Conservation (phyloP, 2,797 vertebrate species). For the Rhinatrema bivittatum region DNA sequence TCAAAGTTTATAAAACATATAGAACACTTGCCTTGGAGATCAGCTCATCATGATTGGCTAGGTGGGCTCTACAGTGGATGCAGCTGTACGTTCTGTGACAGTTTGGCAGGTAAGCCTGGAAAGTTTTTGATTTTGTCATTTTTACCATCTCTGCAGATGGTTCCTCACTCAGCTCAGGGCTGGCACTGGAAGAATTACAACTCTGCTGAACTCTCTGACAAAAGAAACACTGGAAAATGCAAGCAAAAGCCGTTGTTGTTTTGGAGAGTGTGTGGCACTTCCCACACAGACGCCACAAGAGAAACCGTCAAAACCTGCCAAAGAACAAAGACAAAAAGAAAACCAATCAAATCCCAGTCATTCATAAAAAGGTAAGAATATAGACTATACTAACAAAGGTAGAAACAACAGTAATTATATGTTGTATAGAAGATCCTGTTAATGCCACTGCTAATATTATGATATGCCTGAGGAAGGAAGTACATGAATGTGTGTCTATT, state of each 20-base stretch:
- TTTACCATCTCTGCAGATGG: slow-evolving; percentile 90
- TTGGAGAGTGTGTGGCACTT: slow-evolving; percentile 81
- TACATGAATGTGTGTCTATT: too few species aligned
- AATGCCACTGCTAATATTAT: too few species aligned
- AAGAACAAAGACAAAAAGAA: slow-evolving; percentile 11
- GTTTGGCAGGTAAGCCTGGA: slow-evolving; percentile 92
- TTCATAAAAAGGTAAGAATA: too few species aligned
- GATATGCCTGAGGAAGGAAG: too few species aligned
- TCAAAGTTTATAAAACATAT: slow-evolving; percentile 1
- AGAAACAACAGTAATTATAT: too few species aligned
- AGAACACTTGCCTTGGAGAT: slow-evolving; percentile 87
- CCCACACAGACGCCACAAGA: slow-evolving; percentile 83
- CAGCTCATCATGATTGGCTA: slow-evolving; percentile 96
- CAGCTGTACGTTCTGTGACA: slow-evolving; percentile 97
- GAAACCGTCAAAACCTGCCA: slow-evolving; percentile 75
- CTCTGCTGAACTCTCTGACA: slow-evolving; percentile 91
- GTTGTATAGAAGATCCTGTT: too few species aligned
- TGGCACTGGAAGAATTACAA: slow-evolving; percentile 76
- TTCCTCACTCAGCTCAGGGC: slow-evolving; percentile 79
- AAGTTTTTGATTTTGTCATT: slow-evolving; percentile 97
- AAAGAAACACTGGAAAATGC: slow-evolving; percentile 90
- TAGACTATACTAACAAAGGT: too few species aligned
- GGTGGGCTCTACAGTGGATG: slow-evolving; percentile 96
- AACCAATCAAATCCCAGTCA: too few species aligned
- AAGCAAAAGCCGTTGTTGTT: slow-evolving; percentile 94